These are phyloP conservation scores for Leucophenga montana DNA, from an alignment of 2,888 invertebrate genomes.

Conservation along the genomic window DNA sequence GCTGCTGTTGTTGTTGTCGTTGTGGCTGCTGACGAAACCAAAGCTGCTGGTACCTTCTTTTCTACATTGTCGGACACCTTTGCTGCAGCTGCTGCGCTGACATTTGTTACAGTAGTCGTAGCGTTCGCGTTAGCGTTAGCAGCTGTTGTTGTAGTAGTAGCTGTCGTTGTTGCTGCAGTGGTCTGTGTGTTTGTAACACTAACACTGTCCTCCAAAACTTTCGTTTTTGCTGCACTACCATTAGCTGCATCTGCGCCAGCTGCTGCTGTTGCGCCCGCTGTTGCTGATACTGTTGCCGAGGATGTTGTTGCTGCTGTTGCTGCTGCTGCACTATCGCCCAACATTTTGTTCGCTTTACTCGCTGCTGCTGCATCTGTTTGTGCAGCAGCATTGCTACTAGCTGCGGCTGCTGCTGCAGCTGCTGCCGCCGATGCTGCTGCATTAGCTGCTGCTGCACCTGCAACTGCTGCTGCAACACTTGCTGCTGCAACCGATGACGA, in stretches of 20 bases:
- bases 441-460: constrained; percentile 36
- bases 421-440: constrained; percentile 35
- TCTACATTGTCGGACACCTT: constrained; percentile 43
- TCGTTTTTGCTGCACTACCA: constrained; percentile 3
- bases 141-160: constrained; percentile 31
- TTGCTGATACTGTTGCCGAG: constrained; percentile 41
- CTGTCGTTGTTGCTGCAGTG: constrained; percentile 29
- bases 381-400: background rate
- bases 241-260: constrained; percentile 22
- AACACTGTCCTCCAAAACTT: background rate
- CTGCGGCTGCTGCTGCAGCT: background rate
- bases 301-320: constrained; percentile 57
- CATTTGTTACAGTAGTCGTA: constrained; percentile 35
- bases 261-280: constrained; percentile 52
- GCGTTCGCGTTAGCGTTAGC: constrained; percentile 41
- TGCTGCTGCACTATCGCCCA: constrained; percentile 69
- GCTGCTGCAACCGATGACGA: constrained; percentile 43
- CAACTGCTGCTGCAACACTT: constrained; percentile 40
- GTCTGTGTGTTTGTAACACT: constrained; percentile 41
- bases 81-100: constrained; percentile 29
- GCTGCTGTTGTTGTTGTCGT: background rate
- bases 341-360: constrained; percentile 14
- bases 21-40: background rate
- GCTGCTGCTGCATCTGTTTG: constrained; percentile 5
- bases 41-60: constrained; percentile 25